Evolutionary conservation across 2,113 vertebrate species (phyloP), one percentile per base, ranked within the genome.

Genomic region (Odontesthes bonariensis): DNA sequence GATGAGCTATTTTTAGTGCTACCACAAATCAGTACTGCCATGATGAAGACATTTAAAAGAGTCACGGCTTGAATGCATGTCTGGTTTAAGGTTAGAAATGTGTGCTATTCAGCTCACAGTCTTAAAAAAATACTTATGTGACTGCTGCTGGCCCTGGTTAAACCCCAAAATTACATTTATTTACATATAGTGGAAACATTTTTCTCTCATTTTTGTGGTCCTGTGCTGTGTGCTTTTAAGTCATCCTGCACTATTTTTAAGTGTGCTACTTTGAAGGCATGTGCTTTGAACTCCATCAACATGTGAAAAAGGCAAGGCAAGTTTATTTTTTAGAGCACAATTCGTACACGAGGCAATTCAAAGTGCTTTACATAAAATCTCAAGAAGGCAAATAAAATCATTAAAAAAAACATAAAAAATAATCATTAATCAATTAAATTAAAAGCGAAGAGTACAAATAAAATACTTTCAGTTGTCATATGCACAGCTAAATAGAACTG

Each of bases 21-120:
- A n/a, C 57, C 74, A 86, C 85, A 83, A 88, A 88, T 90, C 81
- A 87, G 53, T 12, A 69, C 42, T 70, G 71, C 86, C 79, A 76
- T 4, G 44, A 83, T 69, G 58, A 77, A 71, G 75, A 27, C 52
- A 27, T 64, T 77, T 57, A 9, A 60, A 81, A 73, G 35, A 74
- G 53, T 74, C 68, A 20, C 46, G 55, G 60, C 71, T 58, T 12
- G n/a, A 78, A 17, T 62, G n/a, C 14, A 51, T 6, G 33, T 58
- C 73, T 27, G 5, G 38, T 59, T 72, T 54, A 7, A 64, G 51
- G 40, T 27, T 70, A 49, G 59, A 64, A 54, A 68, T 56, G 55
- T n/a, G 27, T 69, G 56, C 63, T 51, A 60, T 70, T 40, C 59
- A 32, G 27, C 53, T 38, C 33, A 16, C 22, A 51, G 57, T 73